Evolutionary conservation across 2,888 invertebrate genomes (phyloP), one percentile per base, ranked within the genome.

Genomic region (Chrysina gloriosa): DNA sequence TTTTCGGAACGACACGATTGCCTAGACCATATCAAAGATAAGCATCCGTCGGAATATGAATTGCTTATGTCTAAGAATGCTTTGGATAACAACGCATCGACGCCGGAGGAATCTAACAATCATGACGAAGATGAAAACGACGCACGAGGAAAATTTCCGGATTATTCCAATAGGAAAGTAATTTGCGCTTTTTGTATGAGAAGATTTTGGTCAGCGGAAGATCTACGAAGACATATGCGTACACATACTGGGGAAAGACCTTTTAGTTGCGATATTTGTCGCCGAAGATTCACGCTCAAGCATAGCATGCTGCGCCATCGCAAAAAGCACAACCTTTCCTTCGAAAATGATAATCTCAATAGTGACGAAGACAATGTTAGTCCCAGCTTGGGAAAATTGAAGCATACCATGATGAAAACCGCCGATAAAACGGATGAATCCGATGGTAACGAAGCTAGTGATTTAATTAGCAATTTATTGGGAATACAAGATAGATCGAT

Each of bases 191-290:
- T 97, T 79, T 97, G 97, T 82, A 88, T 96, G 80, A 92, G 96
- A 70, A 90, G 96, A 50, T 97, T 97, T 84, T 96, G 96, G 96
- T 96, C 96, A 0, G 94, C 96, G 0, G 96, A 97, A 81, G 97
- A 97, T 82, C 85, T 97, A 3, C 88, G 96, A 0, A 89, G 96
- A 0, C 97, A 97, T 83, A 96, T 97, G 95, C 86, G 96, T 16
- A 96, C 96, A 0, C 97, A 97, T 81, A 94, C 94, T 0, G 96
- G 96, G 0, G 96, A 96, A 79, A 85, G 96, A 1, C 96, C 96
- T 0, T 97, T 96, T 81, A 93, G 93, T 68, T 97, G 96, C 80
- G 94, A 95, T 81, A 90, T 95, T 45, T 97, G 97, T 82, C 85
- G 92, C 34, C 88, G 96, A 3, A 89, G 93, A 71, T 97, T 97